phyloP scores from a whole-genome alignment of 1,140 invertebrate genomes.

The Babylonia areolata region DNA sequence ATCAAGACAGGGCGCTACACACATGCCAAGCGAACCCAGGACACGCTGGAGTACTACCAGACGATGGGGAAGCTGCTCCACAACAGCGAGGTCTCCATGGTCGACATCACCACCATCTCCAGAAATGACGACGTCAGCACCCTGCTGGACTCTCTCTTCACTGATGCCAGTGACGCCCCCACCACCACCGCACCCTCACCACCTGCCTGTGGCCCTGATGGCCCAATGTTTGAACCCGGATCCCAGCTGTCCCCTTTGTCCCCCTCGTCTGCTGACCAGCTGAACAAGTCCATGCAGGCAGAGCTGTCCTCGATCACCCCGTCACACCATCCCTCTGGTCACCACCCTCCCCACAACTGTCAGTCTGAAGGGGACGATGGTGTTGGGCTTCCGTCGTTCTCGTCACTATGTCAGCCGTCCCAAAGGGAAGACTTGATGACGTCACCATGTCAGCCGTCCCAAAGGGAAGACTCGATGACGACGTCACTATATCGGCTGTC shows the following conservation, averaged over 20 bases:
- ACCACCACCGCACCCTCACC: background rate
- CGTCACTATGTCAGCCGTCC: background rate
- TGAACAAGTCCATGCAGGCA: background rate
- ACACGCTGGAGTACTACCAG: conserved; percentile 40
- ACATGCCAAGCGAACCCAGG: conserved; percentile 40
- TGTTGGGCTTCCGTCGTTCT: background rate
- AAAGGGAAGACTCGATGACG: too few relatives aligned
- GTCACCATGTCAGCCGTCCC: background rate
- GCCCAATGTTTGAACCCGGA: background rate
- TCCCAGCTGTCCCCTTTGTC: background rate
- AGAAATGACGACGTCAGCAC: background rate
- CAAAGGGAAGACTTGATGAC: background rate
- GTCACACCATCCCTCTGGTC: background rate
- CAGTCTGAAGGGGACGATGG: background rate
- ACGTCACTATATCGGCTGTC: background rate
- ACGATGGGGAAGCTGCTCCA: background rate
- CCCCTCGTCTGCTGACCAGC: background rate
- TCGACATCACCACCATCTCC: background rate
- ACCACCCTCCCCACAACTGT: background rate
- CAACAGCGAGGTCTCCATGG: background rate
- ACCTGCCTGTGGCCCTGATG: background rate
- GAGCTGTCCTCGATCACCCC: background rate
- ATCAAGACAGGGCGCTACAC: conserved; percentile 55
- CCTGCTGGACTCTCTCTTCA: background rate
- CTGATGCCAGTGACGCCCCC: background rate